Percentiles rank a stretch among this genome's conserved stretches.
Conservation (phyloP, 2,797 vertebrate species). For the Bradypus variegatus region DNA sequence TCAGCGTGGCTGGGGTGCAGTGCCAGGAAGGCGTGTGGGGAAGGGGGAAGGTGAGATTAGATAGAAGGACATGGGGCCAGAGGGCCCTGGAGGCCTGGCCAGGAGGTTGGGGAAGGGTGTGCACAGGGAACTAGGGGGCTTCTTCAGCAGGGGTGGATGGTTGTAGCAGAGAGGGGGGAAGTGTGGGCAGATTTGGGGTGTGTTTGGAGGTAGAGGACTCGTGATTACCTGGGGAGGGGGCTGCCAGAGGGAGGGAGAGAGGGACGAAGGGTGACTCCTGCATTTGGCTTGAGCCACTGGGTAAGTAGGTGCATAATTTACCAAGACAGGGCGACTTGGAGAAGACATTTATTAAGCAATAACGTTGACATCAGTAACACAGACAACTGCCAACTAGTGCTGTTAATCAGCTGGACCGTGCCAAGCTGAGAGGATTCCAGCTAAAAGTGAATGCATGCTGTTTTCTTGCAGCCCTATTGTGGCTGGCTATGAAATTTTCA, state of each 20-base stretch:
- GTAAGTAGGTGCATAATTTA: conserved; percentile 12
- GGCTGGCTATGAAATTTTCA: neutral
- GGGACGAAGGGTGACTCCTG: neutral
- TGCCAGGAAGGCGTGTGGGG: neutral
- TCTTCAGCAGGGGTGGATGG: neutral
- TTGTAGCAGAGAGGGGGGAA: neutral
- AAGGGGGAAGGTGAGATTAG: neutral
- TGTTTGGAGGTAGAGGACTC: neutral
- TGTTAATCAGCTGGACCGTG: conserved; percentile 38
- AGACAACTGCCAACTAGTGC: conserved; percentile 1
- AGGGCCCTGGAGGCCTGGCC: neutral
- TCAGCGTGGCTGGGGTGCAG: neutral
- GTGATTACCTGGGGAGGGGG: neutral
- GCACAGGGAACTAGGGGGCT: neutral
- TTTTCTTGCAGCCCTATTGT: neutral
- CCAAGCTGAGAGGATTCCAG: neutral
- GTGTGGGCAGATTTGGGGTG: neutral
- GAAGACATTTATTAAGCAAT: conserved; percentile 28
- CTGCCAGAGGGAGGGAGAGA: neutral
- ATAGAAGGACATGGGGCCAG: neutral
- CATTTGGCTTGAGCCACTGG: neutral
- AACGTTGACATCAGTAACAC: neutral
- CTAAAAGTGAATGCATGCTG: neutral
- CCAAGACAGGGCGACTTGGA: neutral
- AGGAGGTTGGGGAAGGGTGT: neutral